Conservation (phyloP, 2,888 invertebrate genomes). For the Tricholauxania praeusta region DNA sequence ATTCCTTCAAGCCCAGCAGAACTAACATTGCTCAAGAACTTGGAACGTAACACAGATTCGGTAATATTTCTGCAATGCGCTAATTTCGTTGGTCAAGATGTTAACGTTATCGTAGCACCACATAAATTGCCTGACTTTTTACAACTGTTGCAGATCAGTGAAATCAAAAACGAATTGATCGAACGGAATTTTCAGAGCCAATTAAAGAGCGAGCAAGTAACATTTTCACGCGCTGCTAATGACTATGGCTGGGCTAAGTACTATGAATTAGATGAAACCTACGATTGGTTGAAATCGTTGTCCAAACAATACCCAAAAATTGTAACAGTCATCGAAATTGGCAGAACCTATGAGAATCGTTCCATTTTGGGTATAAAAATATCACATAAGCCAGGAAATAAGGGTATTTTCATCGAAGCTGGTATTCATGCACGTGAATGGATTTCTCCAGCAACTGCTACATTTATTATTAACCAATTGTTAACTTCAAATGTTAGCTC, state of each 20-base stretch:
- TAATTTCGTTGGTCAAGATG: constrained; percentile 63
- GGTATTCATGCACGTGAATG: constrained; percentile 83
- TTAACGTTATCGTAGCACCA: constrained; percentile 66
- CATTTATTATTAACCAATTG: constrained; percentile 74
- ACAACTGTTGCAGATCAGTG: constrained; percentile 29
- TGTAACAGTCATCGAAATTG: constrained; percentile 70
- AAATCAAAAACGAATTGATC: constrained; percentile 68
- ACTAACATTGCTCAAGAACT: constrained; percentile 66
- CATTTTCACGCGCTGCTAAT: constrained; percentile 40
- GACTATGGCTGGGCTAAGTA: constrained; percentile 60
- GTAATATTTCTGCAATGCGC: constrained; percentile 68
- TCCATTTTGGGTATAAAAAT: constrained; percentile 73
- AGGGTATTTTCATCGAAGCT: constrained; percentile 73
- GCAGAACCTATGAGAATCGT: constrained; percentile 73
- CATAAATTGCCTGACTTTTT: constrained; percentile 45
- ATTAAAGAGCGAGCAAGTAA: constrained; percentile 40
- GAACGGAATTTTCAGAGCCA: constrained; percentile 65
- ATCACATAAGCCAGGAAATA: constrained; percentile 63
- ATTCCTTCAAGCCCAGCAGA: constrained; percentile 69
- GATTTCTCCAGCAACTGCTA: constrained; percentile 76
- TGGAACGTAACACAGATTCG: constrained; percentile 61
- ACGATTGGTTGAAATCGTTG: constrained; percentile 71
- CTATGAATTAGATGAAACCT: constrained; percentile 67
- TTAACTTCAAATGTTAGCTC: constrained; percentile 70
- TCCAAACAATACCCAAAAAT: constrained; percentile 68